Conservation (phyloP, 1,140 invertebrate species). For the Penaeus chinensis region DNA sequence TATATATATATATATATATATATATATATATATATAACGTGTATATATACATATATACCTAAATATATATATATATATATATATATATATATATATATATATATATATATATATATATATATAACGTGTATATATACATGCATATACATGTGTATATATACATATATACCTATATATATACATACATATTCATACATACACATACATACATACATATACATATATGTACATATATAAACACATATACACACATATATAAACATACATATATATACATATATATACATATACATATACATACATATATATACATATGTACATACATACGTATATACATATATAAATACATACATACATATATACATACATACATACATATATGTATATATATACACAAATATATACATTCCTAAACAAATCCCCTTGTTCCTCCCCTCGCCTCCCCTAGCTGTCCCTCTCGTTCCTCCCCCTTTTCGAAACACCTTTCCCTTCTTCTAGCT, state of each 20-base stretch:
- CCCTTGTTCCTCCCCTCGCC: too few species aligned
- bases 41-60: too few species aligned
- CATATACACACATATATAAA: not conserved
- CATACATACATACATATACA: conserved; percentile 5
- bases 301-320: conserved; percentile 5
- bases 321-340: not conserved
- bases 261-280: conserved; percentile 7
- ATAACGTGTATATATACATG: too few species aligned
- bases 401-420: not conserved
- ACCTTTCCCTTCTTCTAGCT: too few species aligned
- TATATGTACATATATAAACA: not conserved
- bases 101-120: too few species aligned
- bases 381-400: conserved; percentile 3
- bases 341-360: not conserved
- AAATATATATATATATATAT: too few species aligned
- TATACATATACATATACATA: conserved; percentile 8
- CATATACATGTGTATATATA: not conserved
- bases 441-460: too few species aligned
- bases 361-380: not conserved
- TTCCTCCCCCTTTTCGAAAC: too few species aligned
- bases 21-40: too few species aligned
- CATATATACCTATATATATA: not conserved
- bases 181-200: not conserved
- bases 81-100: too few species aligned
- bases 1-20: too few species aligned